Evolutionary conservation across 2,888 invertebrate species (phyloP).

Genomic region (Elmis aenea): DNA sequence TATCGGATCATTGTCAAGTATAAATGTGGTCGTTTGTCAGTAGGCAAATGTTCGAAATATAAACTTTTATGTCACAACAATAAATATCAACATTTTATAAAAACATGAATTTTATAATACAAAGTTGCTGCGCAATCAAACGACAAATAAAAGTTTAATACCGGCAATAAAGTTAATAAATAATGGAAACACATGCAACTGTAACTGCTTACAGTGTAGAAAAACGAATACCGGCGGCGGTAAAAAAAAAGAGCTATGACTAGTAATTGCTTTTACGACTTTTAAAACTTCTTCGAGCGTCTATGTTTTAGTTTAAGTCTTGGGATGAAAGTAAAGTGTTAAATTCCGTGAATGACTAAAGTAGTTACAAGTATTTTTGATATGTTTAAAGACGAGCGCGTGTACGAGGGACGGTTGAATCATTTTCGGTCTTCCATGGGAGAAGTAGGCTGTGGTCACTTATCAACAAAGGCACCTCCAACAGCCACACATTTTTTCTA

Average conservation of each 20-base stretch:
- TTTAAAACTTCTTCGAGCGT: slow-evolving; percentile 11
- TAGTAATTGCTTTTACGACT: slow-evolving; percentile 25
- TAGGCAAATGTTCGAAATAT: too few relatives aligned
- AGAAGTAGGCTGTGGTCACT: slow-evolving; percentile 15
- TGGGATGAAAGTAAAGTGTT: slow-evolving; percentile 19
- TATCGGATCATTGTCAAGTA: too few relatives aligned
- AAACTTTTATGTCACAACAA: too few relatives aligned
- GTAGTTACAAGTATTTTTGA: slow-evolving; percentile 14
- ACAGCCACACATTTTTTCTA: too few relatives aligned
- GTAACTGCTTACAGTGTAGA: slow-evolving; percentile 7
- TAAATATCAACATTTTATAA: too few relatives aligned
- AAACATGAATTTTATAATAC: too few relatives aligned
- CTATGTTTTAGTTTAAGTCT: slow-evolving; percentile 7
- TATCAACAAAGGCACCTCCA: too few relatives aligned
- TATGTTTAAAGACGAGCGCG: slow-evolving; percentile 14
- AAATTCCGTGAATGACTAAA: slow-evolving; percentile 19
- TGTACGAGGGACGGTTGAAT: too few relatives aligned
- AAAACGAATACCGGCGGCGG: slow-evolving; percentile 4
- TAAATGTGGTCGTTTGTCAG: too few relatives aligned
- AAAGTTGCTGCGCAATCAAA: slow-evolving; percentile 5
- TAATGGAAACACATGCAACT: slow-evolving; percentile 7
- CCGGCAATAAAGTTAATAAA: slow-evolving; percentile 8
- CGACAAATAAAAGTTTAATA: slow-evolving; percentile 3
- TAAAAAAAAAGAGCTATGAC: slow-evolving; percentile 21
- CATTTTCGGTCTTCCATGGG: slow-evolving; percentile 9